Base-by-base conservation (phyloP, 1,140 invertebrate species). In the Gyrodactylus bullatarudis region DNA sequence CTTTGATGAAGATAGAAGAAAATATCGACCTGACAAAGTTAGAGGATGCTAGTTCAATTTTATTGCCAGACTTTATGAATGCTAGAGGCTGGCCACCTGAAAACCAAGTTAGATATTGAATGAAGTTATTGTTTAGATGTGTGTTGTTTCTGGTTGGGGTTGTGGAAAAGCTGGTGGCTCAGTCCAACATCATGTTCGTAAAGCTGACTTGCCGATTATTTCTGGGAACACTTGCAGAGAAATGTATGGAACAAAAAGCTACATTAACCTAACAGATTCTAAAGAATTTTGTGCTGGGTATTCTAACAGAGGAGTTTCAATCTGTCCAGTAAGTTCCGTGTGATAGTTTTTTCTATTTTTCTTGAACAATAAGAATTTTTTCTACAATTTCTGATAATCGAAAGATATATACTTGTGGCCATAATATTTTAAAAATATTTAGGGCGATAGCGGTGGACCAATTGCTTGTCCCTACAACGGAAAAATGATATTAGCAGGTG, bases 391-490 rank as follows among this genome's bases (percentile, higher is more conserved):
- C 34, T 54, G 34, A n/a, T 8, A 8, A 54, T 8, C 8, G 34
- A 16, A 16, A 54, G 8, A 54, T 16, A 54, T 8, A 54, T 54
- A 8, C n/a, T 54, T n/a, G n/a, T 54, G n/a, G 8, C 34, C n/a
- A 54, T 16, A 16, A 16, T 16, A n/a, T n/a, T 54, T 54, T 54
- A 54, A 54, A 54, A n/a, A 54, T 54, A 16, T 54, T 71, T 71
- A 71, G 70, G 70, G 70, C 1, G 70, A 71, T n/a, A 71, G 70
- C n/a, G 70, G 70, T 25, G 70, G 70, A 16, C 70, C 70, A 24
- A 21, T 71, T 1, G 21, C 24, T 21, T 71, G 70, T 25, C 1
- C 22, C n/a, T n/a, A 71, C 1, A n/a, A 26, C 20, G 70, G 26
- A 1, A 24, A 23, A 16, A 2, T 24, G 1, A 24, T 26, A 1